phyloP scores from a whole-genome alignment of 1,140 invertebrate genomes.

The Drosophila ercepeae region DNA sequence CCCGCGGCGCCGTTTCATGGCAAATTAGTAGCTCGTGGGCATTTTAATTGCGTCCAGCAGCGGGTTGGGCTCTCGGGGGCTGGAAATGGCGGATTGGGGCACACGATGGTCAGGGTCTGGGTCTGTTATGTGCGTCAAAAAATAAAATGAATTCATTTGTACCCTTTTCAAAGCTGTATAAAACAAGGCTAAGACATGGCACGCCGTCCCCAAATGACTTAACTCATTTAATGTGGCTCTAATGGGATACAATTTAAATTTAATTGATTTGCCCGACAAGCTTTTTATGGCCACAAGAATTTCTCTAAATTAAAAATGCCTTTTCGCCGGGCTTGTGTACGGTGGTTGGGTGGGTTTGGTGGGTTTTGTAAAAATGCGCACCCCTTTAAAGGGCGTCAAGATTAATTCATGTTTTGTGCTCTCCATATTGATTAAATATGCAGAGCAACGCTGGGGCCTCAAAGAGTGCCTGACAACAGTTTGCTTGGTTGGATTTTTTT shows the following conservation, averaged over 20 bases:
- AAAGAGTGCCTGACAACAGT: slow-evolving; percentile 72
- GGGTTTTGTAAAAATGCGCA: slow-evolving; percentile 29
- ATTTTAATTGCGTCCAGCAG: slow-evolving; percentile 74
- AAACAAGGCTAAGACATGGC: slow-evolving; percentile 66
- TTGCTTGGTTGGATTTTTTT: slow-evolving; percentile 23
- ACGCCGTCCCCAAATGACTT: slow-evolving; percentile 67
- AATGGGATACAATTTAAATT: slow-evolving; percentile 83
- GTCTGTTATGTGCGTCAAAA: slow-evolving; percentile 67
- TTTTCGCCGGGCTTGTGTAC: slow-evolving; percentile 12
- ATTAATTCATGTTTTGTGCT: slow-evolving; percentile 75
- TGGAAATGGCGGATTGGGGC: not conserved
- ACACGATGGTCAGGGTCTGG: slow-evolving; percentile 13
- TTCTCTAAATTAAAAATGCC: slow-evolving; percentile 76
- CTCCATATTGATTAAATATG: slow-evolving; percentile 79
- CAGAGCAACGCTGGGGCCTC: slow-evolving; percentile 42
- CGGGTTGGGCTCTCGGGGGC: not conserved
- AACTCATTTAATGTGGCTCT: slow-evolving; percentile 81
- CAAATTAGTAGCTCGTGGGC: slow-evolving; percentile 81
- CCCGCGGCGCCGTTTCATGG: slow-evolving; percentile 59
- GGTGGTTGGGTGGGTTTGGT: not conserved
- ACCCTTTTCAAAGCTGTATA: slow-evolving; percentile 77
- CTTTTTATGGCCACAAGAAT: slow-evolving; percentile 74
- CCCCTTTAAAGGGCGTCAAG: slow-evolving; percentile 62
- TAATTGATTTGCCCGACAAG: slow-evolving; percentile 78
- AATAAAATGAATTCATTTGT: slow-evolving; percentile 82